Evolutionary conservation across 2,797 vertebrate species (phyloP).

Genomic region (Myotis planiceps): DNA sequence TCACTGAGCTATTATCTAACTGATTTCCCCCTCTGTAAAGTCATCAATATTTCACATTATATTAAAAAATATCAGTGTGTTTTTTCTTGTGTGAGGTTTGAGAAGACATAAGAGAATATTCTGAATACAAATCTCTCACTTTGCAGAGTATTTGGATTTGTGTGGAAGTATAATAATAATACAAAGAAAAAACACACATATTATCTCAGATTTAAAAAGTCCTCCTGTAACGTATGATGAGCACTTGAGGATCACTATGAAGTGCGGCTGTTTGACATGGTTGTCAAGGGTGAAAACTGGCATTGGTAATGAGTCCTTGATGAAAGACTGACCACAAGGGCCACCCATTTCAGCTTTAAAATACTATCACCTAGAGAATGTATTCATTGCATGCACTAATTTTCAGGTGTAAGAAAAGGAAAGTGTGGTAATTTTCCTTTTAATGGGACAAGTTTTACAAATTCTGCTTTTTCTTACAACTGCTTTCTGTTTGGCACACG

Average conservation of each 20-base stretch:
- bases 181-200: background rate
- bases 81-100: background rate
- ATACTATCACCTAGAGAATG: background rate
- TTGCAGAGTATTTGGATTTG: background rate
- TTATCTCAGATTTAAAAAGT: background rate
- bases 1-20: constrained; percentile 1
- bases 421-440: background rate
- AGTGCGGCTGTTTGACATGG: background rate
- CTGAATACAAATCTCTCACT: background rate
- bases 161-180: background rate
- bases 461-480: background rate
- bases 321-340: background rate
- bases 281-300: background rate
- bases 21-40: background rate
- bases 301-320: background rate
- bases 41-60: constrained; percentile 1
- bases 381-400: background rate
- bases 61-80: background rate
- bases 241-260: background rate
- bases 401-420: background rate
- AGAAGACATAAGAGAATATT: background rate
- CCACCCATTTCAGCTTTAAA: constrained; percentile 11
- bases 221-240: background rate
- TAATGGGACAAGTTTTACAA: background rate
- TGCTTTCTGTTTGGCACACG: background rate